These are phyloP conservation scores for Drosophila nr. perissopoda DNA, from an alignment of 2,888 invertebrate species.

Conservation along the genomic window DNA sequence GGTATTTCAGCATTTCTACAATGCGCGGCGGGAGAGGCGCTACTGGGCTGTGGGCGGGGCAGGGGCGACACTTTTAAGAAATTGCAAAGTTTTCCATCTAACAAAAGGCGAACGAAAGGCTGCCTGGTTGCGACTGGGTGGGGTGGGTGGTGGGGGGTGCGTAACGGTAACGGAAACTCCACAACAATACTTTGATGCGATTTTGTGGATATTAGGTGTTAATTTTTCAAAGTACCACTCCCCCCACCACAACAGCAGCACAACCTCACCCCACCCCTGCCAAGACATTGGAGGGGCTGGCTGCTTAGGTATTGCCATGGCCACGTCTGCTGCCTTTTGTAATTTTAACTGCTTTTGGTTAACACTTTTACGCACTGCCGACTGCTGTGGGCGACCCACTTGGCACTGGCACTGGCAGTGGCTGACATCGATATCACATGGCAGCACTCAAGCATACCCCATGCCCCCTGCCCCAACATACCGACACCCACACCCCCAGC, in stretches of 20 bases:
- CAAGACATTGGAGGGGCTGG: constrained; percentile 23
- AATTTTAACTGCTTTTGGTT: constrained; percentile 81
- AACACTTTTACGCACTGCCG: constrained; percentile 79
- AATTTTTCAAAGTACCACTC: constrained; percentile 74
- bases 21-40: neutral
- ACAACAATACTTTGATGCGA: constrained; percentile 79
- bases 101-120: constrained; percentile 39
- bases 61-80: constrained; percentile 73
- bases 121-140: constrained; percentile 53
- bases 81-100: constrained; percentile 75
- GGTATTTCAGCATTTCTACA: constrained; percentile 13
- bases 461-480: neutral
- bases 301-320: constrained; percentile 65
- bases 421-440: constrained; percentile 75
- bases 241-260: neutral
- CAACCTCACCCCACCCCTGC: neutral
- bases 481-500: neutral
- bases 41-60: neutral
- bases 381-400: constrained; percentile 60
- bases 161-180: constrained; percentile 28
- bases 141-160: neutral
- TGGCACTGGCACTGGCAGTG: constrained; percentile 23
- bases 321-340: constrained; percentile 68
- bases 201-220: constrained; percentile 81
- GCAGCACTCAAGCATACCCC: constrained; percentile 31